phyloP scores from a whole-genome alignment of 2,797 vertebrate species.

The Geotrypetes seraphini region DNA sequence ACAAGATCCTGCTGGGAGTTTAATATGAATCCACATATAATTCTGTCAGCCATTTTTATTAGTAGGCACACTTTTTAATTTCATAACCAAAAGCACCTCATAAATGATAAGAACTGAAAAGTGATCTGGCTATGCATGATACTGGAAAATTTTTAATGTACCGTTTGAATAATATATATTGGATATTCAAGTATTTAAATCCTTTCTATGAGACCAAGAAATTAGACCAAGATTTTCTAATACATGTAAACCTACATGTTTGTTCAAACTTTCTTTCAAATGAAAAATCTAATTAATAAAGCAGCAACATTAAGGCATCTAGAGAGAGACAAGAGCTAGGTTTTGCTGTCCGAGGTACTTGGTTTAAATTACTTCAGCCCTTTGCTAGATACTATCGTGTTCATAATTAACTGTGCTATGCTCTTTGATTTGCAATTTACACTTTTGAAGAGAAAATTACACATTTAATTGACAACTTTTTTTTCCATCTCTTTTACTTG shows the following conservation, averaged over 20 bases:
- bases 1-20: too few relatives aligned
- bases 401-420: constrained; percentile 35
- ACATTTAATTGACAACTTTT: not conserved
- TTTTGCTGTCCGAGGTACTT: constrained; percentile 27
- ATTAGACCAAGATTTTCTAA: too few relatives aligned
- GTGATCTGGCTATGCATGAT: too few relatives aligned
- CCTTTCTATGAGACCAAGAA: too few relatives aligned
- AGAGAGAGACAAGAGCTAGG: constrained; percentile 14
- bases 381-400: constrained; percentile 32
- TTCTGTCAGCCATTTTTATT: too few relatives aligned
- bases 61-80: too few relatives aligned
- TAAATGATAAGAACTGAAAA: too few relatives aligned
- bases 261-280: constrained; percentile 11
- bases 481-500: too few relatives aligned
- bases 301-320: constrained; percentile 20
- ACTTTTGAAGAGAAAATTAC: constrained; percentile 29
- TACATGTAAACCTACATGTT: constrained; percentile 4
- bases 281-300: constrained; percentile 26
- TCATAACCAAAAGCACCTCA: too few relatives aligned
- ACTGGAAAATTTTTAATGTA: too few relatives aligned
- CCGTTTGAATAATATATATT: too few relatives aligned
- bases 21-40: too few relatives aligned
- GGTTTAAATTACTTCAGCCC: constrained; percentile 37
- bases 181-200: not conserved
- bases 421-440: constrained; percentile 33